phyloP scores from a whole-genome alignment of 2,797 vertebrate species.

The Lemur catta region DNA sequence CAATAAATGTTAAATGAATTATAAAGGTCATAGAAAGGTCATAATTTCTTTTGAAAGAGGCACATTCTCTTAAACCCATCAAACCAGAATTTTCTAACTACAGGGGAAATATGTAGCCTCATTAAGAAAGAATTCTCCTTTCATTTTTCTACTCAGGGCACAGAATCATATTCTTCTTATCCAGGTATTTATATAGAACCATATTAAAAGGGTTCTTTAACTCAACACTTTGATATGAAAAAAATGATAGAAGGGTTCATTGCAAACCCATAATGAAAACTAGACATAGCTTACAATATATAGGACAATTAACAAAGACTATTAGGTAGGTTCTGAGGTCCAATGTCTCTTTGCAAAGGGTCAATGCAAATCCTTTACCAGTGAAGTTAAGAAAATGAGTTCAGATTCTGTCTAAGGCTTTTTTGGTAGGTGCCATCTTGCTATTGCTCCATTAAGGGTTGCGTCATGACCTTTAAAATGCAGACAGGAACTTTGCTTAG shows the following conservation, averaged over 20 bases:
- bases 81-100: neutral
- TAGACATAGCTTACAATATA: neutral
- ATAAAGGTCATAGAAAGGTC: conserved; percentile 44
- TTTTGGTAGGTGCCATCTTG: too few species aligned
- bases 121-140: neutral
- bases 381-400: neutral
- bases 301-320: neutral
- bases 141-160: neutral
- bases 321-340: neutral
- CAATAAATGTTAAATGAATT: conserved; percentile 35
- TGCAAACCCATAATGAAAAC: neutral
- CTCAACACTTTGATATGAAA: neutral
- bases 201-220: neutral
- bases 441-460: neutral
- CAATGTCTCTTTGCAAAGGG: neutral
- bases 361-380: neutral
- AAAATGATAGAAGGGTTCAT: neutral
- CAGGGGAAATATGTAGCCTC: neutral
- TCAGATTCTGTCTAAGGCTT: neutral
- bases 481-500: neutral
- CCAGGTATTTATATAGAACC: neutral
- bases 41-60: neutral
- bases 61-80: neutral
- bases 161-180: neutral
- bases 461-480: neutral